These are phyloP conservation scores for Ochropacha duplaris DNA, from an alignment of 2,888 invertebrate genomes.

Conservation along the genomic window DNA sequence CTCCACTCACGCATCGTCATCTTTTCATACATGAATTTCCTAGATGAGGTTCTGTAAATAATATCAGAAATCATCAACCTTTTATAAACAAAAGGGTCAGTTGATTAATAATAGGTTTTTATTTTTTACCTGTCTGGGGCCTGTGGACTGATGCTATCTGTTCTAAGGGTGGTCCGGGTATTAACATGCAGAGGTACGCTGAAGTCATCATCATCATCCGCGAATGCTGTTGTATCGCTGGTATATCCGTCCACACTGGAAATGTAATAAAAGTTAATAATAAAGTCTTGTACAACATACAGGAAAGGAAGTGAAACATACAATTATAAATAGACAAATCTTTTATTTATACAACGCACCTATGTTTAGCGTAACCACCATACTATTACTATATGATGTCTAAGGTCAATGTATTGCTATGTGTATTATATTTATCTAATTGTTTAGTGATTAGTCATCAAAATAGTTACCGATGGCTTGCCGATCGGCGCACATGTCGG, in stretches of 20 bases:
- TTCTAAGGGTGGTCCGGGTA: slow-evolving; percentile 74
- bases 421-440: too few species aligned
- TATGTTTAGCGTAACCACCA: not conserved
- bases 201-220: slow-evolving; percentile 89
- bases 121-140: slow-evolving; percentile 71
- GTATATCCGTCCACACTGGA: slow-evolving; percentile 88
- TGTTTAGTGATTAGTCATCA: slow-evolving; percentile 1
- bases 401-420: not conserved
- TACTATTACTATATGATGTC: not conserved
- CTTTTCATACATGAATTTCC: slow-evolving; percentile 80
- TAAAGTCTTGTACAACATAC: not conserved
- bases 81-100: not conserved
- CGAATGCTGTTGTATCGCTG: slow-evolving; percentile 90
- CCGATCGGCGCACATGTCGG: slow-evolving; percentile 75
- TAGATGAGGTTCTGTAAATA: slow-evolving; percentile 74
- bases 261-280: slow-evolving; percentile 11
- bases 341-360: not conserved
- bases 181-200: slow-evolving; percentile 88
- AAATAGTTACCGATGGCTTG: slow-evolving; percentile 72
- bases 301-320: slow-evolving; percentile 1
- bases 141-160: slow-evolving; percentile 71
- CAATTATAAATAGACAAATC: not conserved
- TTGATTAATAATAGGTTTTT: not conserved
- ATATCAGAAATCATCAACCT: not conserved
- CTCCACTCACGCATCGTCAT: slow-evolving; percentile 80